Evolutionary conservation across 1,140 invertebrate species (phyloP).

Genomic region (Leptoteleia sp.): DNA sequence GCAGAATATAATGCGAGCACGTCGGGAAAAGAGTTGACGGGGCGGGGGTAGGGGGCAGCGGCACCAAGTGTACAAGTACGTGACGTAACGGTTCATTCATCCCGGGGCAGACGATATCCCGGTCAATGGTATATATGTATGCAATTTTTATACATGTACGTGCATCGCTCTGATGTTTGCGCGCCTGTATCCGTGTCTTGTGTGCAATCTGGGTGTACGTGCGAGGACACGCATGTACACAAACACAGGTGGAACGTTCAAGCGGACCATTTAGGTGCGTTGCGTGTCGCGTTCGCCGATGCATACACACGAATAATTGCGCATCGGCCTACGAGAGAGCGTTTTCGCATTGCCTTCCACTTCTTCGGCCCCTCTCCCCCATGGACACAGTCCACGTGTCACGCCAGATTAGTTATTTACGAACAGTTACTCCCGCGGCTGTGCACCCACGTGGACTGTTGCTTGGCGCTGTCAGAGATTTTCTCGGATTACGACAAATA

Average conservation of each 20-base stretch:
- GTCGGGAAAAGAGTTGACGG: conserved; percentile 68
- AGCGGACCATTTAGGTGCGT: not conserved
- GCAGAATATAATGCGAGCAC: conserved; percentile 73
- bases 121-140: conserved; percentile 78
- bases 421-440: conserved; percentile 8
- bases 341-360: conserved; percentile 53
- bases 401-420: conserved; percentile 49
- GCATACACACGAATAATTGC: conserved; percentile 46
- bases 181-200: conserved; percentile 2
- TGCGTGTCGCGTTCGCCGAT: conserved; percentile 48
- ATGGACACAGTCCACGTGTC: conserved; percentile 45
- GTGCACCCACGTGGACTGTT: conserved; percentile 6
- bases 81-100: conserved; percentile 81
- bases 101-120: conserved; percentile 78
- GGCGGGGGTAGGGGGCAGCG: conserved; percentile 57
- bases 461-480: no score
- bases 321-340: conserved; percentile 23
- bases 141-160: conserved; percentile 56
- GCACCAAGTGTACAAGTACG: conserved; percentile 77
- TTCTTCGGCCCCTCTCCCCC: no score
- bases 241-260: conserved; percentile 18
- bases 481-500: no score
- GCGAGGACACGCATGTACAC: conserved; percentile 6
- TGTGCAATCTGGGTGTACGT: no score
- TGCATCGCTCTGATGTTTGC: conserved; percentile 28